These are phyloP conservation scores for Drosophila kohkoa DNA, from an alignment of 1,140 invertebrate species.

Conservation along the genomic window DNA sequence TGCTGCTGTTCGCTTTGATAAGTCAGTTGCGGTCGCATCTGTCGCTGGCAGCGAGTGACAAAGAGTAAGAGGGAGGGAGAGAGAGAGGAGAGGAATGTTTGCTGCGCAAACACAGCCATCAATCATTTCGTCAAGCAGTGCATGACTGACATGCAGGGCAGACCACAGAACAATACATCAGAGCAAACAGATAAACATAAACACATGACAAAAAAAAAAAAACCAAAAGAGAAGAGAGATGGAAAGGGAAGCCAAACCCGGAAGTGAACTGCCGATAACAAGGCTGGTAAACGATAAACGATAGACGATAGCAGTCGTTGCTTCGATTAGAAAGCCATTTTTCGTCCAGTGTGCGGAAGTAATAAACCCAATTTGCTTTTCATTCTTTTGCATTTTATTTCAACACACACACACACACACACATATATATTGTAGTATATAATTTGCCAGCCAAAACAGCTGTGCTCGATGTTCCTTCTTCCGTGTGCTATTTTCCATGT, in stretches of 20 bases:
- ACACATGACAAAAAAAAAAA: slow-evolving; percentile 1
- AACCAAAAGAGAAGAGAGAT: not conserved
- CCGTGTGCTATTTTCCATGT: slow-evolving; percentile 21
- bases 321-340: slow-evolving; percentile 34
- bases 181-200: slow-evolving; percentile 1
- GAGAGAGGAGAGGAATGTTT: not conserved
- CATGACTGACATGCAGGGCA: slow-evolving; percentile 34
- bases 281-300: slow-evolving; percentile 18
- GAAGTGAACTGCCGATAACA: slow-evolving; percentile 1
- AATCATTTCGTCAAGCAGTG: slow-evolving; percentile 52
- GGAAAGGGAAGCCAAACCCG: not conserved
- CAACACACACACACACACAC: not conserved
- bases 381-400: slow-evolving; percentile 12
- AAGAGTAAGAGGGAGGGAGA: not conserved
- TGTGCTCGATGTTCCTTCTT: slow-evolving; percentile 7
- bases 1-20: slow-evolving; percentile 3
- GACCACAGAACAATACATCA: slow-evolving; percentile 38
- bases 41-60: slow-evolving; percentile 18
- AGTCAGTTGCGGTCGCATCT: slow-evolving; percentile 27
- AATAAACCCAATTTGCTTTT: slow-evolving; percentile 56
- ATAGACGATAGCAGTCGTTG: slow-evolving; percentile 24
- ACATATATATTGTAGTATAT: not conserved
- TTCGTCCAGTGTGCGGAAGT: slow-evolving; percentile 36
- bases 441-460: not conserved
- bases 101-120: slow-evolving; percentile 28